Evolutionary conservation across 2,797 vertebrate species (phyloP), one percentile per base, ranked within the genome.

Genomic region (Gallinago stenura): DNA sequence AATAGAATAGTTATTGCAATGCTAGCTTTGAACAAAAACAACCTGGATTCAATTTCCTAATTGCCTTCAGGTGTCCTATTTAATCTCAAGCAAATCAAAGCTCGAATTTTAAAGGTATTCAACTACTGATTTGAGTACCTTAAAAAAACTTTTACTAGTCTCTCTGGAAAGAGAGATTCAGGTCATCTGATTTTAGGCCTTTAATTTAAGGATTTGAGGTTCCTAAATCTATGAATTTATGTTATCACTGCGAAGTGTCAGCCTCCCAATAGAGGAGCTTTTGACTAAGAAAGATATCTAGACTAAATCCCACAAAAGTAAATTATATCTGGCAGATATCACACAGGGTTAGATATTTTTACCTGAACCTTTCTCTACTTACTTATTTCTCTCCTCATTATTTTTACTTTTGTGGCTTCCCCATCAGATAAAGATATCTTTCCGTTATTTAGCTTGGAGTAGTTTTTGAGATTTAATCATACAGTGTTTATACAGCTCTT

Each of bases 71-170:
- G 51, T 94, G 61, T 39, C 64, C 68, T 83, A 58, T 81, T 85
- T 91, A 92, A 91, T 83, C 56, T 48, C 91, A 43, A 71, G 15
- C 51, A 91, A 94, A 83, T 88, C 48, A 91, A 88, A 97, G 45
- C 14, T 26, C 25, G 41, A 90, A 61, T 83, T 95, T 75, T 92
- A 78, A 77, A 83, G 25, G 19, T 68, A 73, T 89, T 84, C 41
- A 65, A 6, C 33, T 69, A 54, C 35, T 62, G 28, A 70, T 83
- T 45, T 41, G 19, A 86, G 22, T 76, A 69, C 25, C 18, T 69
- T 41, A 45, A 28, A 93, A 93, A 61, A 24, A 22, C 17, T 54
- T 76, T 24, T 43, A 19, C 19, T 41, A 65, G 25, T 88, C 22
- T 84, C 45, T 64, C 37, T 65, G 22, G 31, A 88, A 83, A 78